Conservation (phyloP, 2,797 vertebrate genomes). For the Brachyrhaphis roseni region DNA sequence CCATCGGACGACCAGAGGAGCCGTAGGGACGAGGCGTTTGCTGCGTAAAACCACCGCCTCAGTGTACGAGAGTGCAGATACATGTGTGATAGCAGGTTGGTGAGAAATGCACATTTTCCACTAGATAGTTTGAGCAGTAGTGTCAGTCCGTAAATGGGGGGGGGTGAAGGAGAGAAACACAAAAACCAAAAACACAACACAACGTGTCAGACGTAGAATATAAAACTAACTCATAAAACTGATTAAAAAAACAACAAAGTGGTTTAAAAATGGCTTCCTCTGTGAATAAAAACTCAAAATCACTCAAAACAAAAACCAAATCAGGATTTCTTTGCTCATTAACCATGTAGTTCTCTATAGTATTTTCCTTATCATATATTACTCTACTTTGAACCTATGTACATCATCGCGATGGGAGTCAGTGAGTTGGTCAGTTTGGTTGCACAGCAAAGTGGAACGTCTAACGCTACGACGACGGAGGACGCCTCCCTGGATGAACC, state of each 20-base stretch:
- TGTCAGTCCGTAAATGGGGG: slow-evolving; percentile 11
- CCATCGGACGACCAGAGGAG: slow-evolving; percentile 17
- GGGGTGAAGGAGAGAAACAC: background rate
- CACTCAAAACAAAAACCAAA: slow-evolving; percentile 56
- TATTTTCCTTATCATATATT: slow-evolving; percentile 84
- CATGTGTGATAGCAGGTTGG: slow-evolving; percentile 10
- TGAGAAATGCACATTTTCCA: slow-evolving; percentile 37
- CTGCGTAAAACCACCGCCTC: slow-evolving; percentile 41
- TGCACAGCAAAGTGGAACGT: slow-evolving; percentile 50
- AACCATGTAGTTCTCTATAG: slow-evolving; percentile 66
- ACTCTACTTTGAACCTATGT: slow-evolving; percentile 84
- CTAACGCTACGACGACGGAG: slow-evolving; percentile 30
- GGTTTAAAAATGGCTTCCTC: slow-evolving; percentile 76
- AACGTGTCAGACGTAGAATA: slow-evolving; percentile 50
- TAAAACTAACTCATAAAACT: slow-evolving; percentile 64
- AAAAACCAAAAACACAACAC: slow-evolving; percentile 26
- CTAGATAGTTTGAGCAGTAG: slow-evolving; percentile 43
- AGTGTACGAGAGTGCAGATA: background rate
- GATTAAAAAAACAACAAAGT: slow-evolving; percentile 49
- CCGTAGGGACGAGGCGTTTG: slow-evolving; percentile 45
- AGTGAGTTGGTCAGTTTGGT: slow-evolving; percentile 62
- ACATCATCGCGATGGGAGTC: slow-evolving; percentile 76
- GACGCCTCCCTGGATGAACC: slow-evolving; percentile 40
- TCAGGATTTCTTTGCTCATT: slow-evolving; percentile 28
- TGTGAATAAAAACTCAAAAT: slow-evolving; percentile 66